These are phyloP conservation scores for Pseudomyrmex dendroicus DNA, from an alignment of 1,140 invertebrate genomes.

Conservation along the genomic window DNA sequence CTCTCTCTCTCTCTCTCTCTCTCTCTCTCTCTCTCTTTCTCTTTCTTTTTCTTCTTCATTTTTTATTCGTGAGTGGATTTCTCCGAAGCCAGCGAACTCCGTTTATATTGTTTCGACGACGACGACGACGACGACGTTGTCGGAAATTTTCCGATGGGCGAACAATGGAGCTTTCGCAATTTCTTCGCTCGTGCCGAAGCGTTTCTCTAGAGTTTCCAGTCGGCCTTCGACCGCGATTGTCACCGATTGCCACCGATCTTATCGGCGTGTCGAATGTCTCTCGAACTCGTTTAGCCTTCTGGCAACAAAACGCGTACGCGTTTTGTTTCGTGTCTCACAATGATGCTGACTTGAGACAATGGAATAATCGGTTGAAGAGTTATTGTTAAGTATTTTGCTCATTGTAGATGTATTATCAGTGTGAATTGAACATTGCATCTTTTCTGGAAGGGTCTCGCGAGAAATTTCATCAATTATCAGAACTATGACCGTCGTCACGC, in stretches of 20 bases:
- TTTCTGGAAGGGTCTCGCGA: too few species aligned
- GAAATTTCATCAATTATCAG: conserved; percentile 16
- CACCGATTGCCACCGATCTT: conserved; percentile 27
- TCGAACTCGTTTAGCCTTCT: not conserved
- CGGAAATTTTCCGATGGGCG: conserved; percentile 47
- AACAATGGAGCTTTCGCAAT: conserved; percentile 55
- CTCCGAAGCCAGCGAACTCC: not conserved
- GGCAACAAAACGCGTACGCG: not conserved
- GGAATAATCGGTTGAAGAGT: not conserved
- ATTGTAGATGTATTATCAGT: too few species aligned
- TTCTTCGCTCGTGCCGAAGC: not conserved
- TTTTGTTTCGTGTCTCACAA: not conserved
- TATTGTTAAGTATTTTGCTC: not conserved
- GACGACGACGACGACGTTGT: conserved; percentile 19
- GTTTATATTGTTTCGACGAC: conserved; percentile 18
- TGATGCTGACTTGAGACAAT: not conserved
- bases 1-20: not conserved
- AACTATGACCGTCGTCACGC: not conserved
- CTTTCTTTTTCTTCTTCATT: not conserved
- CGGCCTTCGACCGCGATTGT: conserved; percentile 20
- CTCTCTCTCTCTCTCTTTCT: not conserved
- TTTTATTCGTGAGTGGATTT: conserved; percentile 31
- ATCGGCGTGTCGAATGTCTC: not conserved
- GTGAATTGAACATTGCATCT: not conserved
- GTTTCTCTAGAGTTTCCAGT: conserved; percentile 28